Conservation (phyloP, 1,140 invertebrate genomes). For the Eciton burchellii region DNA sequence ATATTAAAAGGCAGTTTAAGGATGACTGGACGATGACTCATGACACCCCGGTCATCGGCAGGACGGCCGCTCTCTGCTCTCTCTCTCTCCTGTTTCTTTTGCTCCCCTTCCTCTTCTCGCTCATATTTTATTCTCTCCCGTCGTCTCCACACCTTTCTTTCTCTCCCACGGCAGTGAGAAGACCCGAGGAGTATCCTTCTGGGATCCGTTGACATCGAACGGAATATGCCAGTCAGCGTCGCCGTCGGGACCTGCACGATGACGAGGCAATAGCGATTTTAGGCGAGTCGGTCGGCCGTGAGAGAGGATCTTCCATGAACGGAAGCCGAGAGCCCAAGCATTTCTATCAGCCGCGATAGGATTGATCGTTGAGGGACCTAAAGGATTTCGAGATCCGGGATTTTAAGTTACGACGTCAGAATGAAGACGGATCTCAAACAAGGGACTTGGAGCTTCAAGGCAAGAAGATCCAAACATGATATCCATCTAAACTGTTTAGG, state of each 20-base stretch:
- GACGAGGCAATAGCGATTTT: constrained; percentile 67
- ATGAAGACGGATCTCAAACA: background rate
- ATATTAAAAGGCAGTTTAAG: constrained; percentile 82
- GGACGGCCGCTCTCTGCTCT: constrained; percentile 42
- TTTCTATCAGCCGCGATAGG: background rate
- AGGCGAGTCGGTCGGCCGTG: constrained; percentile 53
- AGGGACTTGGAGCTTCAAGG: background rate
- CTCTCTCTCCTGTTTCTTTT: background rate
- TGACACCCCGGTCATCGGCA: constrained; percentile 67
- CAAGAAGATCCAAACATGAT: background rate
- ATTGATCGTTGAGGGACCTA: background rate
- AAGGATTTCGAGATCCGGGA: background rate
- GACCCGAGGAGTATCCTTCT: constrained; percentile 46
- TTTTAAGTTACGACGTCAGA: background rate
- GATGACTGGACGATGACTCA: constrained; percentile 80
- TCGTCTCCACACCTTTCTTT: constrained; percentile 34
- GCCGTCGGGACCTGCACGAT: constrained; percentile 58
- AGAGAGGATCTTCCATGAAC: constrained; percentile 62
- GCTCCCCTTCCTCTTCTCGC: background rate
- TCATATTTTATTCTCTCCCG: too few species aligned
- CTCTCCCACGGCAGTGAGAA: constrained; percentile 42
- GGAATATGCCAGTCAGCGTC: constrained; percentile 67
- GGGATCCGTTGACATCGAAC: constrained; percentile 70
- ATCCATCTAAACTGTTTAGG: too few species aligned
- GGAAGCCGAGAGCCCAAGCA: constrained; percentile 59